Conservation (phyloP, 1,140 invertebrate species). For the Brevipalpus yothersi region DNA sequence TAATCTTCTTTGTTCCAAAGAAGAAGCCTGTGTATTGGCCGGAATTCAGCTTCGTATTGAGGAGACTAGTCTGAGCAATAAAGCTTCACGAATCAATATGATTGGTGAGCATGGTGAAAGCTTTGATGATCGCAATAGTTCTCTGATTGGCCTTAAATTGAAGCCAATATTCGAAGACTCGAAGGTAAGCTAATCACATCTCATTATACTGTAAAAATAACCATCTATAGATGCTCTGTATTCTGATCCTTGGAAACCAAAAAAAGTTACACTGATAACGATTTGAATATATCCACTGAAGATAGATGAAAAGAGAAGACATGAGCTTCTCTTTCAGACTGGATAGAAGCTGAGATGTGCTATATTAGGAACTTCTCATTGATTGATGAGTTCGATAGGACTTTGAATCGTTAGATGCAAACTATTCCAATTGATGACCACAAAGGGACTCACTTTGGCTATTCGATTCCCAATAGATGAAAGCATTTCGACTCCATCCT, state of each 20-base stretch:
- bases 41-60: slow-evolving; percentile 39
- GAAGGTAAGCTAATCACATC: slow-evolving; percentile 11
- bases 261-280: too few species aligned
- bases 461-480: too few species aligned
- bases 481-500: neutral
- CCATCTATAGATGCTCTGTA: too few species aligned
- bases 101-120: neutral
- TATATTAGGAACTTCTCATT: too few species aligned
- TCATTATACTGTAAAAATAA: too few species aligned
- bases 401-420: neutral
- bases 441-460: slow-evolving; percentile 1
- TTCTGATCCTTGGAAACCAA: too few species aligned
- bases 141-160: slow-evolving; percentile 14
- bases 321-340: too few species aligned
- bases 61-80: slow-evolving; percentile 19
- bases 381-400: too few species aligned
- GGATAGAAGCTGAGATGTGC: too few species aligned
- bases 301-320: too few species aligned
- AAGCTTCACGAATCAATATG: neutral
- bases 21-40: slow-evolving; percentile 38
- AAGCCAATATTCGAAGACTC: slow-evolving; percentile 11
- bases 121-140: neutral
- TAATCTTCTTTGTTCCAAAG: slow-evolving; percentile 36
- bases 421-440: slow-evolving; percentile 9
- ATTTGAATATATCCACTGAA: too few species aligned